Evolutionary conservation across 2,797 vertebrate genomes (phyloP).

Genomic region (Enteromius treurensis): DNA sequence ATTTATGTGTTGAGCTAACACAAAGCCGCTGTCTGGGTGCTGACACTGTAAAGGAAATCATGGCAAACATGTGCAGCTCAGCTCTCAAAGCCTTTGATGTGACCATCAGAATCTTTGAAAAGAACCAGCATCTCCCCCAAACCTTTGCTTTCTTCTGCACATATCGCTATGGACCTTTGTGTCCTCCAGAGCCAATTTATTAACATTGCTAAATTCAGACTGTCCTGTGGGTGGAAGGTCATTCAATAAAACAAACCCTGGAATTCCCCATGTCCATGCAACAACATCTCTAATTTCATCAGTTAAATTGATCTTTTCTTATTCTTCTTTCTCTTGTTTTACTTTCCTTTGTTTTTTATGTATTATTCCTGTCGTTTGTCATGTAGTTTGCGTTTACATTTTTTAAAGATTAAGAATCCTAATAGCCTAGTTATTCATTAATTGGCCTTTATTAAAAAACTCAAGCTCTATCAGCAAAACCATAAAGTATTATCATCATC

Average conservation of each 20-base stretch:
- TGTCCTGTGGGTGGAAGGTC: not conserved
- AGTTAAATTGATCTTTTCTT: not conserved
- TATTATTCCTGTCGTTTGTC: not conserved
- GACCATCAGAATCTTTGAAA: constrained; percentile 32
- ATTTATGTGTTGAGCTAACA: constrained; percentile 38
- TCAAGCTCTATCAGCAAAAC: not conserved
- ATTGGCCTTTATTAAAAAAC: not conserved
- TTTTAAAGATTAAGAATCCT: not conserved
- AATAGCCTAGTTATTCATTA: not conserved
- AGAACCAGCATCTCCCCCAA: not conserved
- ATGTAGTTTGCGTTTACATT: not conserved
- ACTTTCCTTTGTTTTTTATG: not conserved
- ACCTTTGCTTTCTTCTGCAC: constrained; percentile 11
- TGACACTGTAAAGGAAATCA: constrained; percentile 12
- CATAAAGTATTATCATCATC: not conserved
- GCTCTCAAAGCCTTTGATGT: constrained; percentile 27
- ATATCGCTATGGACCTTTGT: not conserved
- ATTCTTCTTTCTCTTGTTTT: not conserved
- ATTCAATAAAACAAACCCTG: not conserved
- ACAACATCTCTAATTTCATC: not conserved
- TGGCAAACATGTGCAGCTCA: constrained; percentile 29
- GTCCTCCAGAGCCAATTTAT: not conserved
- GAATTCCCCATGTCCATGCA: not conserved
- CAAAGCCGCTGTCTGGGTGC: constrained; percentile 31
- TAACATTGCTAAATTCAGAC: not conserved